phyloP scores from a whole-genome alignment of 2,888 invertebrate species.

The Entomobrya proxima region DNA sequence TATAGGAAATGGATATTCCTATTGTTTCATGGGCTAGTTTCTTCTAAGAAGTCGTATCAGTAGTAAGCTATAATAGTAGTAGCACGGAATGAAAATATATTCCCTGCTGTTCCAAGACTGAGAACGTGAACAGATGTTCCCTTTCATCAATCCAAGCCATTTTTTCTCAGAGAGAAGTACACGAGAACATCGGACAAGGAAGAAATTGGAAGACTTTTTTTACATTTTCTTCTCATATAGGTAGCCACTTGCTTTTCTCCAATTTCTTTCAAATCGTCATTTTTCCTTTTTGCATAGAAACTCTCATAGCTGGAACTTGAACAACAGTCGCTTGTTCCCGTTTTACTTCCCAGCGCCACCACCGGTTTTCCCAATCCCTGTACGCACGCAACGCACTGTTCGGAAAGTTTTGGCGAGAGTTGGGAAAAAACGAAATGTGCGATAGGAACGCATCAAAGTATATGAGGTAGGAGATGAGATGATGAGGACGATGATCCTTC shows the following conservation, averaged over 20 bases:
- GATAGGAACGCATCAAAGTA: neutral
- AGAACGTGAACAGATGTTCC: constrained; percentile 54
- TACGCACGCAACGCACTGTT: neutral
- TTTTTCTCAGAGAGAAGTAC: constrained; percentile 41
- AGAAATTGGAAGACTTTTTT: neutral
- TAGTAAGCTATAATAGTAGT: too few relatives aligned
- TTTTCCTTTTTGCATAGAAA: too few relatives aligned
- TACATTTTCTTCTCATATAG: neutral
- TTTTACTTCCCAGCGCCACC: too few relatives aligned
- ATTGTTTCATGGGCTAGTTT: neutral
- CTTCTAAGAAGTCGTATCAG: neutral
- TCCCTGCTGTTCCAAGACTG: constrained; percentile 45
- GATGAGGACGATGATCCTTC: constrained; percentile 1
- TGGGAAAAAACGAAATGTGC: neutral
- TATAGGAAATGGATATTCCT: neutral
- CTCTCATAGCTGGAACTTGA: too few relatives aligned
- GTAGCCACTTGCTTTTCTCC: too few relatives aligned
- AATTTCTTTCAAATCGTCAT: too few relatives aligned
- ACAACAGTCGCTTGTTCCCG: too few relatives aligned
- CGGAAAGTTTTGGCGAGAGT: neutral
- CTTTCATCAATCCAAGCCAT: constrained; percentile 54
- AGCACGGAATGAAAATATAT: constrained; percentile 38
- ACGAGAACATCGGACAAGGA: neutral
- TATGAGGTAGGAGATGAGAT: neutral
- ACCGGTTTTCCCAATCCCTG: too few relatives aligned